phyloP scores from a whole-genome alignment of 2,113 vertebrate species.

The Picathartes gymnocephalus region DNA sequence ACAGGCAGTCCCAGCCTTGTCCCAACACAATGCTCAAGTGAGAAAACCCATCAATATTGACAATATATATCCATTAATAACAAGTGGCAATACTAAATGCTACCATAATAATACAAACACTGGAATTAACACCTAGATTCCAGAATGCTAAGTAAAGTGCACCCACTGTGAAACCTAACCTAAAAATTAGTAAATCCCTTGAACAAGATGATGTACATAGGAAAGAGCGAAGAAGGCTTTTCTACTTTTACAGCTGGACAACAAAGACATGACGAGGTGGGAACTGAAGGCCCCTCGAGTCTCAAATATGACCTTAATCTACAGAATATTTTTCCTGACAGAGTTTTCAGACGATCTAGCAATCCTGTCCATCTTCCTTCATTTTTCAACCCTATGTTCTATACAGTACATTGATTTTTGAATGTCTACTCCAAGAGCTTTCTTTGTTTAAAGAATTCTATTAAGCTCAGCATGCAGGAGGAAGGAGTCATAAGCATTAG shows the following conservation, averaged over 20 bases:
- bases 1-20: not conserved
- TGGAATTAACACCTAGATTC: not conserved
- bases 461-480: not conserved
- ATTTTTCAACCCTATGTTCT: not conserved
- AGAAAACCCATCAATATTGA: not conserved
- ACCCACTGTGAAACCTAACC: not conserved
- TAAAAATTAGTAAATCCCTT: not conserved
- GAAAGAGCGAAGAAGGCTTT: not conserved
- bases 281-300: not conserved
- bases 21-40: not conserved
- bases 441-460: not conserved
- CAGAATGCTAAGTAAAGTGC: not conserved
- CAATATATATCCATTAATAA: not conserved
- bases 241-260: not conserved
- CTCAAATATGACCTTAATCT: not conserved
- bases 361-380: not conserved
- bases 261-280: not conserved
- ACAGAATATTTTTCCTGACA: not conserved
- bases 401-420: not conserved
- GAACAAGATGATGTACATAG: not conserved
- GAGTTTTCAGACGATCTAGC: not conserved
- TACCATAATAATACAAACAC: not conserved
- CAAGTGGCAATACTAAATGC: not conserved
- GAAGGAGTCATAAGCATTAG: not conserved
- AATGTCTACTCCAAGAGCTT: not conserved